Conservation (phyloP, 2,888 invertebrate species). For the Aproaerema taeniolella region DNA sequence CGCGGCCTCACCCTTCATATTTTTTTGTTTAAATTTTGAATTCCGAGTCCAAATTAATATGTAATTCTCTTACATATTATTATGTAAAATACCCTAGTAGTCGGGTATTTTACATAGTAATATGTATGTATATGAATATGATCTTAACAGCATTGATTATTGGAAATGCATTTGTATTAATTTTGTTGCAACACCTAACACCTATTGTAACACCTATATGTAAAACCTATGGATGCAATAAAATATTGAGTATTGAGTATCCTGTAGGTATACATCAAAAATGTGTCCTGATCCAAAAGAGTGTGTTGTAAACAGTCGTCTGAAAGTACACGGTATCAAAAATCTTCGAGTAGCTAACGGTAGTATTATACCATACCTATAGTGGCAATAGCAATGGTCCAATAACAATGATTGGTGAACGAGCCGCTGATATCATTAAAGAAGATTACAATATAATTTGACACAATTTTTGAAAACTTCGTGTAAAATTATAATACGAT, state of each 20-base stretch:
- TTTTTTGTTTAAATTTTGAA: conserved; percentile 26
- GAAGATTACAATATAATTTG: conserved; percentile 35
- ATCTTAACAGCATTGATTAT: conserved; percentile 37
- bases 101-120: no score
- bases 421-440: conserved; percentile 84
- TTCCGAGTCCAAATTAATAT: no score
- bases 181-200: conserved; percentile 33
- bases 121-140: no score
- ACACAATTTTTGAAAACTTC: background rate
- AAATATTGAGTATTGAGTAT: no score
- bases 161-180: conserved; percentile 68
- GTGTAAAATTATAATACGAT: no score
- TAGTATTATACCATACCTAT: conserved; percentile 86
- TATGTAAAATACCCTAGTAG: no score
- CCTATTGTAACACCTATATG: no score
- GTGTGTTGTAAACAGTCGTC: conserved; percentile 72
- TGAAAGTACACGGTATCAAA: conserved; percentile 80
- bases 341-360: conserved; percentile 84
- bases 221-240: no score
- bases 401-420: conserved; percentile 88
- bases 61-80: no score
- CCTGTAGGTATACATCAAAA: no score
- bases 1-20: conserved; percentile 40
- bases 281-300: conserved; percentile 73
- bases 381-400: conserved; percentile 90